Conservation (phyloP, 2,113 vertebrate genomes). For the Malurus alboscapulatus region DNA sequence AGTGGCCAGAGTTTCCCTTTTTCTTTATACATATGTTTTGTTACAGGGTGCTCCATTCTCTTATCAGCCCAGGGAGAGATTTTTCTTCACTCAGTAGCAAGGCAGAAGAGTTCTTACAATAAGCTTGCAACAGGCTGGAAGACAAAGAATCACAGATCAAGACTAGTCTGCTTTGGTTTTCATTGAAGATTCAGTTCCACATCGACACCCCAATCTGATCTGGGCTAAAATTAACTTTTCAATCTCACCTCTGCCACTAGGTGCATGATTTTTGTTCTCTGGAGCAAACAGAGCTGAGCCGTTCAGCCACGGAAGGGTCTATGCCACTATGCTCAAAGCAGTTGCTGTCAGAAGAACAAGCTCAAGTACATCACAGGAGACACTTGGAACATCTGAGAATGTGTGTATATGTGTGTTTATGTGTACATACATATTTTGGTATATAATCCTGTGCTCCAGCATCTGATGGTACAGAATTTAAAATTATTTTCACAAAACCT, state of each 20-base stretch:
- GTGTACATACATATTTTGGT: neutral
- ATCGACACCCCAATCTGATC: neutral
- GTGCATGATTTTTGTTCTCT: neutral
- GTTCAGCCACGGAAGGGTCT: neutral
- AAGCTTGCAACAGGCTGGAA: neutral
- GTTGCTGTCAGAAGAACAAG: neutral
- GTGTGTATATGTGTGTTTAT: neutral
- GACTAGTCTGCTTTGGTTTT: neutral
- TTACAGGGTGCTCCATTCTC: neutral
- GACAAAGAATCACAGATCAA: neutral
- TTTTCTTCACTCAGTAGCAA: neutral
- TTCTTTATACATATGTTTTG: neutral
- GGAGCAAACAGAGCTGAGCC: neutral
- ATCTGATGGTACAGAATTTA: neutral
- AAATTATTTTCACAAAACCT: neutral
- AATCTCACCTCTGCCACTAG: neutral
- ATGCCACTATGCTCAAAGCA: neutral
- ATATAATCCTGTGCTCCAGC: neutral
- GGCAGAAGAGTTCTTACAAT: neutral
- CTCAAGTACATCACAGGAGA: neutral
- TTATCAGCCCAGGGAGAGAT: neutral
- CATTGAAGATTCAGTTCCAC: neutral
- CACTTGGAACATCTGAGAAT: neutral
- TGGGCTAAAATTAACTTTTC: neutral
- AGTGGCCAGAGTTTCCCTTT: neutral